These are phyloP conservation scores for Perizoma affinitatum DNA, from an alignment of 2,888 invertebrate genomes.

Conservation along the genomic window DNA sequence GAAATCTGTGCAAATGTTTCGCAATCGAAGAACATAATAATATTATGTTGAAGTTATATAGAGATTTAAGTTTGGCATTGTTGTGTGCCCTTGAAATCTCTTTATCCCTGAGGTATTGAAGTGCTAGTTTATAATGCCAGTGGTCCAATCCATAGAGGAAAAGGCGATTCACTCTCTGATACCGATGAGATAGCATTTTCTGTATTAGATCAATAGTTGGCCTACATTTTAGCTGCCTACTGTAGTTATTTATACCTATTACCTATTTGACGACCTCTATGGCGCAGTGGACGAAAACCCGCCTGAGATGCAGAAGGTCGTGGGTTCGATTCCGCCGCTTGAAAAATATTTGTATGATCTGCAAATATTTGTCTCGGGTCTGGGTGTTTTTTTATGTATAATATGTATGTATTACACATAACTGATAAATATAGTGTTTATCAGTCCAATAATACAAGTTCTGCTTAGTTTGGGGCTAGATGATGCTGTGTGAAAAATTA, in stretches of 20 bases:
- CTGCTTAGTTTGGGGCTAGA: too few species aligned
- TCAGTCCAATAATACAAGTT: too few species aligned
- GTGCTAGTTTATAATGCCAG: constrained; percentile 45
- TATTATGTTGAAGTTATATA: constrained; percentile 21
- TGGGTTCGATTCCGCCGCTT: too few species aligned
- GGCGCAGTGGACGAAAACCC: too few species aligned
- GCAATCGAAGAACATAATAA: constrained; percentile 23
- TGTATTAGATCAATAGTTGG: constrained; percentile 46
- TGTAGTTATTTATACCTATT: not conserved
- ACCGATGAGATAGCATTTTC: constrained; percentile 50
- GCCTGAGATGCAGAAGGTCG: too few species aligned
- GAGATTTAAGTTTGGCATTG: constrained; percentile 33
- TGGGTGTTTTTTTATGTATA: too few species aligned
- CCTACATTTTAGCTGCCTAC: constrained; percentile 31
- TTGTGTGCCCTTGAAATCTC: constrained; percentile 29
- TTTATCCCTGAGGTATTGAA: constrained; percentile 35
- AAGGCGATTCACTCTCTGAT: constrained; percentile 48
- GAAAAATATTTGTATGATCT: too few species aligned
- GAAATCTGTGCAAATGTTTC: constrained; percentile 12
- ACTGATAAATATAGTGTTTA: too few species aligned
- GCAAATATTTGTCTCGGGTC: too few species aligned
- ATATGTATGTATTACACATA: too few species aligned
- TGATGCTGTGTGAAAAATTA: too few species aligned
- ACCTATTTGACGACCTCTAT: too few species aligned
- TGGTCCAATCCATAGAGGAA: constrained; percentile 38